Conservation (phyloP, 1,140 invertebrate genomes). For the Microplitis mediator region DNA sequence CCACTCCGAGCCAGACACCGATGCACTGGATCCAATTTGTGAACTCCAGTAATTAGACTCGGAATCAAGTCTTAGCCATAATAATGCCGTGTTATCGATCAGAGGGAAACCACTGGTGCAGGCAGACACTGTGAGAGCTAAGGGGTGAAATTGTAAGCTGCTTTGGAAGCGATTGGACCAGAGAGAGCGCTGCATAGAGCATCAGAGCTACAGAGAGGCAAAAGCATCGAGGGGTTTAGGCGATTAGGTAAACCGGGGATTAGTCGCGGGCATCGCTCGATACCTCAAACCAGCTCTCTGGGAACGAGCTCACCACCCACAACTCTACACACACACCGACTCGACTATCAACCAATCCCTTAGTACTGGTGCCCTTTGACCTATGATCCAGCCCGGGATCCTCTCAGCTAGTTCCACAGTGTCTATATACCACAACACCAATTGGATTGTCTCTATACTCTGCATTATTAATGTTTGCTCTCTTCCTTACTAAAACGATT, state of each 20-base stretch:
- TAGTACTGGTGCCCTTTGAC: slow-evolving; percentile 5
- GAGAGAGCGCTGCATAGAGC: slow-evolving; percentile 35
- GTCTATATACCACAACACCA: slow-evolving; percentile 17
- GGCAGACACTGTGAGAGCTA: slow-evolving; percentile 5
- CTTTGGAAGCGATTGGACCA: slow-evolving; percentile 46
- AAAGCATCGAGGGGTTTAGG: slow-evolving; percentile 47
- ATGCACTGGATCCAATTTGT: too few relatives aligned
- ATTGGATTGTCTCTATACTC: background rate
- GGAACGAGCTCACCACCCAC: slow-evolving; percentile 11
- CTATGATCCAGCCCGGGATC: slow-evolving; percentile 5
- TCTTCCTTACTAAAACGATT: background rate
- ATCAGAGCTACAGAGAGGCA: slow-evolving; percentile 24
- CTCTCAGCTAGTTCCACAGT: slow-evolving; percentile 4
- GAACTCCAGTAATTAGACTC: too few relatives aligned
- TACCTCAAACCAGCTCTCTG: slow-evolving; percentile 16
- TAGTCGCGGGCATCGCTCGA: slow-evolving; percentile 46
- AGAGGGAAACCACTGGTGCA: too few relatives aligned
- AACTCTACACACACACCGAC: slow-evolving; percentile 19
- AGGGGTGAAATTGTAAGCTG: slow-evolving; percentile 58
- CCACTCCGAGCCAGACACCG: too few relatives aligned
- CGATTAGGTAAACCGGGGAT: slow-evolving; percentile 64
- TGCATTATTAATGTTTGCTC: background rate
- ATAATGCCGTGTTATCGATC: too few relatives aligned
- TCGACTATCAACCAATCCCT: background rate
- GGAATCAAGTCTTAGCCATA: too few relatives aligned